Percentiles rank a stretch among this genome's conserved stretches.
Evolutionary conservation across 2,888 invertebrate genomes (phyloP).

Genomic region (Vanessa cardui): DNA sequence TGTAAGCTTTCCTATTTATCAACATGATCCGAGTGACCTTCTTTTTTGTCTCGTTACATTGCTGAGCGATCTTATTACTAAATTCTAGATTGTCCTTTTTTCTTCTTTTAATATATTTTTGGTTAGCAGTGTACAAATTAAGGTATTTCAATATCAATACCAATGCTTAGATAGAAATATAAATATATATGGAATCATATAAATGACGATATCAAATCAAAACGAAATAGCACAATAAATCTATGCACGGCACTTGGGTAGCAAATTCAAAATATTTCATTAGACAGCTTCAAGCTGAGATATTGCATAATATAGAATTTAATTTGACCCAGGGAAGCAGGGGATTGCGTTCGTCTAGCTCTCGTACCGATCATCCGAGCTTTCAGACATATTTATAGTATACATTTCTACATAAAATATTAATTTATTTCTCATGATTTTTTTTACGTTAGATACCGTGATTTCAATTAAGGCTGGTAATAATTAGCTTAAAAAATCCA

Average conservation of each 20-base stretch:
- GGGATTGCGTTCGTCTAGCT: neutral
- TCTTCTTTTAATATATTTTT: no score
- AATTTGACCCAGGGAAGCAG: neutral
- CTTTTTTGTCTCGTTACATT: no score
- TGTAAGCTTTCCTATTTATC: no score
- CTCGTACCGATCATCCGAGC: neutral
- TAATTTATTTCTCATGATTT: neutral
- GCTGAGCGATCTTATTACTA: no score
- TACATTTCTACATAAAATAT: neutral
- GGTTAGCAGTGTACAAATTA: no score
- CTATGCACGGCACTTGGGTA: slow-evolving; percentile 25
- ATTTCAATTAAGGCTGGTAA: no score
- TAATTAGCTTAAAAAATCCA: no score
- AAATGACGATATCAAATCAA: neutral
- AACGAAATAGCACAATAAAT: slow-evolving; percentile 22
- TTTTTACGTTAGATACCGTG: no score
- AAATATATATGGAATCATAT: neutral
- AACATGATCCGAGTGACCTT: no score
- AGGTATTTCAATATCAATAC: no score
- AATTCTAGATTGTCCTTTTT: no score
- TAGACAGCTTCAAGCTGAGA: slow-evolving; percentile 45
- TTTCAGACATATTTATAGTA: neutral
- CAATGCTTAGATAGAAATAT: no score
- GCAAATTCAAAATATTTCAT: slow-evolving; percentile 48
- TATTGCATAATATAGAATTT: slow-evolving; percentile 48